Percentiles rank a stretch among this genome's conserved stretches.
These are phyloP conservation scores for Diarsia rubi DNA, from an alignment of 2,888 invertebrate genomes.

Conservation along the genomic window DNA sequence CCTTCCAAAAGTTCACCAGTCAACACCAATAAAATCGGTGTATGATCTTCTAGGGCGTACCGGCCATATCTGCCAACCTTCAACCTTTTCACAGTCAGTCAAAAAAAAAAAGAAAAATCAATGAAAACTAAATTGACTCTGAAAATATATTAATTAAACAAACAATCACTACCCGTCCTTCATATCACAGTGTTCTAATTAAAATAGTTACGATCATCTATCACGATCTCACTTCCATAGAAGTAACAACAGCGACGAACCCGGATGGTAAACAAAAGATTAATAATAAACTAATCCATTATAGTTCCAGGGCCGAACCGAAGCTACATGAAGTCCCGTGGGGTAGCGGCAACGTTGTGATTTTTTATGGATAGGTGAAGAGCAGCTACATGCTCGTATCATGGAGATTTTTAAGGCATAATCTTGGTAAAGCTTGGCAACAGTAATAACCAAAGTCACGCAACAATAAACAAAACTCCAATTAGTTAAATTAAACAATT, in stretches of 20 bases:
- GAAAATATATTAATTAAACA: neutral
- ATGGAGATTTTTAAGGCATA: neutral
- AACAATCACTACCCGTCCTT: slow-evolving; percentile 4
- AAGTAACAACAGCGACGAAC: neutral
- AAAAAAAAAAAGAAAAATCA: too few species aligned
- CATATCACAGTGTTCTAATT: slow-evolving; percentile 19
- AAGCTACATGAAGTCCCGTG: neutral
- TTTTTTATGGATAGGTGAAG: slow-evolving; percentile 6
- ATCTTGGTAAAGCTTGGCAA: neutral
- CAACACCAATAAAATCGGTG: neutral
- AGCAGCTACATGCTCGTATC: neutral
- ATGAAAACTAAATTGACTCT: neutral
- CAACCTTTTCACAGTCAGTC: neutral
- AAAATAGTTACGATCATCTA: slow-evolving; percentile 16
- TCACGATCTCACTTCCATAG: slow-evolving; percentile 16
- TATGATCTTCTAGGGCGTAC: neutral
- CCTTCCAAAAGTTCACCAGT: neutral
- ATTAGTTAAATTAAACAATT: neutral
- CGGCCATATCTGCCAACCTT: neutral
- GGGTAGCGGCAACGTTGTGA: neutral
- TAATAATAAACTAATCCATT: slow-evolving; percentile 51
- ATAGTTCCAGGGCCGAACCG: slow-evolving; percentile 22
- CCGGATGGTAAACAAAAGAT: slow-evolving; percentile 42
- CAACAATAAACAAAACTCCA: neutral
- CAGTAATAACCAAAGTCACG: neutral